Percentiles rank a stretch among this genome's conserved stretches.
phyloP scores from a whole-genome alignment of 2,888 invertebrate genomes.

The Eupithecia subfuscata region DNA sequence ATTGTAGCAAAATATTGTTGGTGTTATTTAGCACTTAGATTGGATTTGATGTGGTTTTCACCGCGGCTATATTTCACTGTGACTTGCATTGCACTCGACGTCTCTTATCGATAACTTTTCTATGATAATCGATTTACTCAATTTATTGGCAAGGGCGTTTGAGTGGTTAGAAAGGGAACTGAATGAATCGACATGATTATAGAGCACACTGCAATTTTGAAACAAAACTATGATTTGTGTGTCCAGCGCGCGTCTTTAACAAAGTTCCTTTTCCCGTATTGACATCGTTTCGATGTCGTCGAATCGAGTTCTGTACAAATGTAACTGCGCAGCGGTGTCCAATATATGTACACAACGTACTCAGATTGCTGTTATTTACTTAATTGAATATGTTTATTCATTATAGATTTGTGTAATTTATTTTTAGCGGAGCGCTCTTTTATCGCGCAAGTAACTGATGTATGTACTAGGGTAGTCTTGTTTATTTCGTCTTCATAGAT shows the following conservation, averaged over 20 bases:
- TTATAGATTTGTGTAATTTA: slow-evolving; percentile 56
- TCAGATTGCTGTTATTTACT: slow-evolving; percentile 39
- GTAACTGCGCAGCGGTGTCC: slow-evolving; percentile 38
- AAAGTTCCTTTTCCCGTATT: slow-evolving; percentile 38
- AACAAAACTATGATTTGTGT: slow-evolving; percentile 78
- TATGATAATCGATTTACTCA: slow-evolving; percentile 50
- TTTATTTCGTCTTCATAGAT: slow-evolving; percentile 46
- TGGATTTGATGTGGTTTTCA: slow-evolving; percentile 26
- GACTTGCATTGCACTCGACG: slow-evolving; percentile 46
- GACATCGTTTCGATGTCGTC: slow-evolving; percentile 32
- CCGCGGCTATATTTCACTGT: slow-evolving; percentile 25
- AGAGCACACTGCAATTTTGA: slow-evolving; percentile 73
- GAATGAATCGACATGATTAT: slow-evolving; percentile 50
- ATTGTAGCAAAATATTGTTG: slow-evolving; percentile 30
- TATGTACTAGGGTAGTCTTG: slow-evolving; percentile 49
- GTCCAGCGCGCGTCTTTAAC: slow-evolving; percentile 49
- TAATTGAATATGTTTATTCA: slow-evolving; percentile 52
- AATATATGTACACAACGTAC: slow-evolving; percentile 32
- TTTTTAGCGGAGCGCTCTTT: slow-evolving; percentile 44
- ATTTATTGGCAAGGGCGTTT: slow-evolving; percentile 54
- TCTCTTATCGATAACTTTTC: slow-evolving; percentile 53
- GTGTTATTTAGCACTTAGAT: slow-evolving; percentile 33
- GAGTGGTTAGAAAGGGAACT: slow-evolving; percentile 56
- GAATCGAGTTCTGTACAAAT: slow-evolving; percentile 53
- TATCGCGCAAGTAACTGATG: slow-evolving; percentile 48